Evolutionary conservation across 2,113 vertebrate species (phyloP), one percentile per base, ranked within the genome.

Genomic region (Globicephala melas): DNA sequence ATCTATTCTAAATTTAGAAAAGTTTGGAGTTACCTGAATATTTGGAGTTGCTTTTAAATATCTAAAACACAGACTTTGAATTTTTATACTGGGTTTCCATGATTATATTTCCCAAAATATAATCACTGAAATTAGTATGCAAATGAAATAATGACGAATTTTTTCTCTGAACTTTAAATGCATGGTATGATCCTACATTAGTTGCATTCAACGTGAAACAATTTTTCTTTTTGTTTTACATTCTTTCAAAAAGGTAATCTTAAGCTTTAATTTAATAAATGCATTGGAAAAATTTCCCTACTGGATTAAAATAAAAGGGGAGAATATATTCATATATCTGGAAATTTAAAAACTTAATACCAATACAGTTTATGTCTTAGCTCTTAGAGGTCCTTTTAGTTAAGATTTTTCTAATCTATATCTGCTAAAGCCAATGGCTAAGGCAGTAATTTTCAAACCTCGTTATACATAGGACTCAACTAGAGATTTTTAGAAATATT

Each of bases 1-100:
- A 80, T 13, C n/a, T 83, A 31, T 82, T 63, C 23, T 88, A 84
- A 89, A 82, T 80, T 93, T 60, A 93, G 94, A 65, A 95, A 80
- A 47, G 73, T 58, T 89, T 73, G 84, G 70, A 41, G 62, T 70
- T 63, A 65, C 55, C 55, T 73, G 73, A 73, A 47, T 89, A 89
- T 84, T 92, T 92, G 13, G 62, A 92, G 28, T 89, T 88, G 67
- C 74, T 77, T 91, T 91, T 87, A 91, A 74, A 67, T 94, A 87
- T 86, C 67, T 91, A 87, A 92, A 70, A 53, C 21, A 63, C 58
- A 58, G 38, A 50, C n/a, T 67, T 88, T 83, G 58, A 62, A 81
- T 41, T 74, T 91, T 91, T 81, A 17, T 81, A 21, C 86, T 86
- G 86, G 26, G 21, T 53, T 36, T 63, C 63, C 58, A 18, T 67